phyloP scores from a whole-genome alignment of 2,797 vertebrate species.

The Gadopsis marmoratus region DNA sequence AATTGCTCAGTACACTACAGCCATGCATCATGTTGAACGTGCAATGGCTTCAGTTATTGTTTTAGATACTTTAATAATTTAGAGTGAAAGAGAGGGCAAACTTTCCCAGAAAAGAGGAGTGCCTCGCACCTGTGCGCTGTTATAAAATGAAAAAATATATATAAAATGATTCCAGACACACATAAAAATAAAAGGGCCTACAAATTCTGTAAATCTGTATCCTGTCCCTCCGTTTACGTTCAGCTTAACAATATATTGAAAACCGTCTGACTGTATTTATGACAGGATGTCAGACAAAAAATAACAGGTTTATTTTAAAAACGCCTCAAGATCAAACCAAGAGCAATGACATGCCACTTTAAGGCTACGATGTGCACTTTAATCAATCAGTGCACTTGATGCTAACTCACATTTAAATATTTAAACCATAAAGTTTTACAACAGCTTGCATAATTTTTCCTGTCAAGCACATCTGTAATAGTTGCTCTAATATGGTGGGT shows the following conservation, averaged over 20 bases:
- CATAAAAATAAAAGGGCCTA: slow-evolving; percentile 32
- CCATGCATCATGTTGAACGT: slow-evolving; percentile 35
- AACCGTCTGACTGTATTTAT: slow-evolving; percentile 29
- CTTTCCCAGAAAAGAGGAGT: slow-evolving; percentile 6
- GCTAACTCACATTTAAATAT: slow-evolving; percentile 20
- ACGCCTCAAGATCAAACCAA: slow-evolving; percentile 33
- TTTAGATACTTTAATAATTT: slow-evolving; percentile 37
- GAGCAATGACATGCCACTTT: slow-evolving; percentile 26
- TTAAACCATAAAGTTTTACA: slow-evolving; percentile 19
- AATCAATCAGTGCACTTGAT: slow-evolving; percentile 22
- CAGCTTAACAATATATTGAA: slow-evolving; percentile 16
- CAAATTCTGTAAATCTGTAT: slow-evolving; percentile 24
- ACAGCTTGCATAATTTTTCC: slow-evolving; percentile 6
- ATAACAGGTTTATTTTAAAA: slow-evolving; percentile 35
- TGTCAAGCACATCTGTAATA: background rate
- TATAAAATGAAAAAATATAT: background rate
- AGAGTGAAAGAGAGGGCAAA: slow-evolving; percentile 28
- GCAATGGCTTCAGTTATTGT: background rate
- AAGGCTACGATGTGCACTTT: slow-evolving; percentile 23
- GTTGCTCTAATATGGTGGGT: background rate
- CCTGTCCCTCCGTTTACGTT: slow-evolving; percentile 16
- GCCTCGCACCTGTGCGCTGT: background rate
- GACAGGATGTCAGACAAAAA: slow-evolving; percentile 12
- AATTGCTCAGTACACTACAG: slow-evolving; percentile 19
- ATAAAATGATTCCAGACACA: slow-evolving; percentile 19